phyloP scores from a whole-genome alignment of 2,797 vertebrate species.

The Macropodus opercularis region DNA sequence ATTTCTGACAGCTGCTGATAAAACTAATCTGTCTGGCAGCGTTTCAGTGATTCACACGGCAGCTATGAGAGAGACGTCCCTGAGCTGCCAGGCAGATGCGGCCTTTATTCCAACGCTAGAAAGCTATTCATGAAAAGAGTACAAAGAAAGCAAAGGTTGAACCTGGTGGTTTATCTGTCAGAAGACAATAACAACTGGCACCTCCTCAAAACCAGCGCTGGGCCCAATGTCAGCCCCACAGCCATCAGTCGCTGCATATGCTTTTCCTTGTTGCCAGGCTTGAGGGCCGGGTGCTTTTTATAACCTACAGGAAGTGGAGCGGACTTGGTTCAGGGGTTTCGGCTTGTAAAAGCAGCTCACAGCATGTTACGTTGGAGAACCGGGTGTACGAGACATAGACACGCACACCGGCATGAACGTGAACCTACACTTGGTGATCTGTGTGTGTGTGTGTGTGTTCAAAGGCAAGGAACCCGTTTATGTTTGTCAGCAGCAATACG shows the following conservation, averaged over 20 bases:
- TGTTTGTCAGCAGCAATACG: conserved; percentile 1
- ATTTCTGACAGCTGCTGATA: conserved; percentile 32
- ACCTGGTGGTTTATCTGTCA: conserved; percentile 4
- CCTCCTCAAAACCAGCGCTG: background rate
- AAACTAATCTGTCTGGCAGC: conserved; percentile 20
- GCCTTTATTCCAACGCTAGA: background rate
- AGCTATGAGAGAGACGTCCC: background rate
- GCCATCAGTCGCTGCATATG: background rate
- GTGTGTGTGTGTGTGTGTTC: background rate
- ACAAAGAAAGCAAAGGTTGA: background rate
- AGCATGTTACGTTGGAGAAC: conserved; percentile 60
- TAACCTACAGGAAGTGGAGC: conserved; percentile 53
- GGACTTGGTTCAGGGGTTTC: conserved; percentile 71
- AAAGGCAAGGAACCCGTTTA: background rate
- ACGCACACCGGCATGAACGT: conserved; percentile 33
- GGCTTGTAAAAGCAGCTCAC: conserved; percentile 70
- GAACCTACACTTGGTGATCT: conserved; percentile 5
- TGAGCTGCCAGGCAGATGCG: background rate
- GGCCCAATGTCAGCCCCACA: no score
- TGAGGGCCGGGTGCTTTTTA: conserved; percentile 4
- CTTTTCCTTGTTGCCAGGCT: conserved; percentile 13
- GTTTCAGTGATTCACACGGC: conserved; percentile 5
- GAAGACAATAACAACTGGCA: background rate
- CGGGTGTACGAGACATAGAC: conserved; percentile 46
- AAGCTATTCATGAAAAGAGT: background rate